Conservation (phyloP, 35 echinoderm and acorn worm species). For the Acanthaster planci region DNA sequence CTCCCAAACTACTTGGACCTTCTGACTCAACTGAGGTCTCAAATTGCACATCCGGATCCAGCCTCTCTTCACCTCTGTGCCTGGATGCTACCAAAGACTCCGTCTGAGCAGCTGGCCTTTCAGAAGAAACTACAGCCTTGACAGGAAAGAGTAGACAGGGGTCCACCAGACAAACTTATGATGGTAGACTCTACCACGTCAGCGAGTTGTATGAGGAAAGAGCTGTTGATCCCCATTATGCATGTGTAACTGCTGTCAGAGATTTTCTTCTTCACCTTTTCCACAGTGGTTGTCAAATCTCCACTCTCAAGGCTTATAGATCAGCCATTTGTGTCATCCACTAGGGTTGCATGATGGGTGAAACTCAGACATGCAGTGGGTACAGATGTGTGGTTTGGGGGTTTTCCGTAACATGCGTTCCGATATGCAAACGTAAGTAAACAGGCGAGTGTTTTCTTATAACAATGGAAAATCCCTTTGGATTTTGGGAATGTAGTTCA, state of each 20-base stretch:
- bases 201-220: slow-evolving; percentile 16
- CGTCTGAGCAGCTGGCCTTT: slow-evolving; percentile 5
- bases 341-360: slow-evolving; percentile 40
- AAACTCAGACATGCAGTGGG: no score
- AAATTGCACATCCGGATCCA: background rate
- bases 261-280: slow-evolving; percentile 49
- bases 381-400: no score
- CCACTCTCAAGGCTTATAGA: slow-evolving; percentile 37
- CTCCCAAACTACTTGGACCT: background rate
- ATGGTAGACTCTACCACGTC: slow-evolving; percentile 34
- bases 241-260: slow-evolving; percentile 37
- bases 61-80: background rate
- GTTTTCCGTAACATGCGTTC: no score
- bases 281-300: background rate
- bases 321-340: slow-evolving; percentile 51
- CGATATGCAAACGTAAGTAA: no score
- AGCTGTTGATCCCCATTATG: slow-evolving; percentile 31
- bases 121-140: background rate
- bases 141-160: background rate
- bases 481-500: no score
- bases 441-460: no score
- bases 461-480: no score
- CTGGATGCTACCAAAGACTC: background rate
- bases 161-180: slow-evolving; percentile 30
- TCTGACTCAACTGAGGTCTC: background rate